Evolutionary conservation across 1,140 invertebrate genomes (phyloP).

Genomic region (Vollenhovia emeryi): DNA sequence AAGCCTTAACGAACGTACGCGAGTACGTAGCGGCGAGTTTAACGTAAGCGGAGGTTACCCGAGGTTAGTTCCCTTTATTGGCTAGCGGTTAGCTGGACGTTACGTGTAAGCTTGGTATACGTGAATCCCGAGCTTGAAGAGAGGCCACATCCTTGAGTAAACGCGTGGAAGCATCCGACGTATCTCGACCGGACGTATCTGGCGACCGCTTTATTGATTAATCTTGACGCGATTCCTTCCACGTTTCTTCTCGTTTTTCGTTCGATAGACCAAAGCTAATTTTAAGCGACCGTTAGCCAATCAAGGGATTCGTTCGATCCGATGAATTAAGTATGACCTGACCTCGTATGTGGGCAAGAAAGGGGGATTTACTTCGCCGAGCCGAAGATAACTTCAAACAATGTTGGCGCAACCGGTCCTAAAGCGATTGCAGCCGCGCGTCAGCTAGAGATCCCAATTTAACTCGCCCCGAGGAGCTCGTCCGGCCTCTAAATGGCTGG

Average conservation of each 20-base stretch:
- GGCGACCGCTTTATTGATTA: conserved; percentile 21
- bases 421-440: background rate
- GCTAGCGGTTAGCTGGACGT: conserved; percentile 32
- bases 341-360: background rate
- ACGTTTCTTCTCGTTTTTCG: background rate
- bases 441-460: conserved; percentile 38
- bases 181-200: background rate
- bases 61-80: conserved; percentile 67
- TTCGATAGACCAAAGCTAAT: background rate
- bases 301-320: too few relatives aligned
- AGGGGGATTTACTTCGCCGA: background rate
- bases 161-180: background rate
- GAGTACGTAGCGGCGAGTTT: too few relatives aligned
- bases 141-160: background rate
- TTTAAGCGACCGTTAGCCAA: background rate
- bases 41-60: conserved; percentile 66
- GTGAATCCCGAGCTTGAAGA: background rate
- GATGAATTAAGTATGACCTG: background rate
- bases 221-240: background rate
- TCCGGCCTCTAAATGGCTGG: background rate
- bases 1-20: conserved; percentile 68
- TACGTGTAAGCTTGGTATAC: conserved; percentile 30
- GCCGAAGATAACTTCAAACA: background rate
- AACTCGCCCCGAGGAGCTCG: conserved; percentile 48
- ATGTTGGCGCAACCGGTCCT: background rate